phyloP scores from a whole-genome alignment of 2,797 vertebrate genomes.

The Mormyrops boulengeri region DNA sequence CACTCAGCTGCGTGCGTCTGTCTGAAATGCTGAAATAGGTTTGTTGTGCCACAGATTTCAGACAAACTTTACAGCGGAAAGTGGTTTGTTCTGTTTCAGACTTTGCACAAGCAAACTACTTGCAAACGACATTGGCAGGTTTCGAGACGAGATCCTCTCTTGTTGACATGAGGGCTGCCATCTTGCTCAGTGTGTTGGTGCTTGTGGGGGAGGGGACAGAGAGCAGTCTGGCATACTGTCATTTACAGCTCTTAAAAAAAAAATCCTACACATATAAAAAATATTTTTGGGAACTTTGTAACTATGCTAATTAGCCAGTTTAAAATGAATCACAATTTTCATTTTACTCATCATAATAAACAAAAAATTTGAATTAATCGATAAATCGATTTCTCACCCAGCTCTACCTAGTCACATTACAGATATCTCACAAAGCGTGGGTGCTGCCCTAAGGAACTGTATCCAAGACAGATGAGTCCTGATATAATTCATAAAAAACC shows the following conservation, averaged over 20 bases:
- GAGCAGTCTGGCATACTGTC: too few species aligned
- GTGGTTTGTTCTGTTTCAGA: not conserved
- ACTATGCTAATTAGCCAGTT: not conserved
- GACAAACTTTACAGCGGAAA: not conserved
- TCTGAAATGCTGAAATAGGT: not conserved
- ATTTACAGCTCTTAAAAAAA: too few species aligned
- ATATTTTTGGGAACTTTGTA: not conserved
- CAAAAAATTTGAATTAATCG: not conserved
- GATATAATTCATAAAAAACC: not conserved
- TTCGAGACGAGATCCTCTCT: not conserved
- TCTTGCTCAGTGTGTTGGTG: not conserved
- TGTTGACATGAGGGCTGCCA: not conserved
- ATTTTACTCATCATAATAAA: not conserved
- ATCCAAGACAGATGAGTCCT: not conserved
- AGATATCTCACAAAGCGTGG: not conserved
- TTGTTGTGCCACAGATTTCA: not conserved
- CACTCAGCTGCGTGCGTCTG: not conserved
- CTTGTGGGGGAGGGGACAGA: not conserved
- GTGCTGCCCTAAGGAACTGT: not conserved
- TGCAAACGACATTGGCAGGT: not conserved
- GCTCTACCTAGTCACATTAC: not conserved
- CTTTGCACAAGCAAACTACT: not conserved
- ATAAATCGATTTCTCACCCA: not conserved
- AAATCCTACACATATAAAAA: not conserved
- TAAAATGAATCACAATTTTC: not conserved